phyloP scores from a whole-genome alignment of 2,797 vertebrate genomes.

The Chromobotia macracanthus region DNA sequence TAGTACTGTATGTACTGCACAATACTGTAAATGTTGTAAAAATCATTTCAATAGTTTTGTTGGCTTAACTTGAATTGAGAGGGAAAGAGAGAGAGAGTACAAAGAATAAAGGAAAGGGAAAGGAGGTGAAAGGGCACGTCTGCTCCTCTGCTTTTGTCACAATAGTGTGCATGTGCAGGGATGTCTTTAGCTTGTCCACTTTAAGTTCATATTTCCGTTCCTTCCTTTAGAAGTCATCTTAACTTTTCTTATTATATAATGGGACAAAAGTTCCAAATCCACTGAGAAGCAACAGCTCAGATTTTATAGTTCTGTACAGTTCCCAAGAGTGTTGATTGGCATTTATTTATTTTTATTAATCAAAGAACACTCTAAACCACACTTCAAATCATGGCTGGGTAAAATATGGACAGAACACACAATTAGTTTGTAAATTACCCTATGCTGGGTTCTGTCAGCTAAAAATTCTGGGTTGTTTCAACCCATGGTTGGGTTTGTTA shows the following conservation, averaged over 20 bases:
- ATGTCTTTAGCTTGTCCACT: conserved; percentile 5
- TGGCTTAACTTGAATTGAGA: conserved; percentile 5
- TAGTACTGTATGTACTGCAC: not conserved
- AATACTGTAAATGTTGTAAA: not conserved
- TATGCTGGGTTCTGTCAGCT: too few relatives aligned
- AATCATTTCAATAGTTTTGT: not conserved
- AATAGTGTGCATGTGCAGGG: conserved; percentile 19
- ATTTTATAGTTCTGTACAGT: not conserved
- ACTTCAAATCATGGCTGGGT: too few relatives aligned
- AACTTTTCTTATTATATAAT: not conserved
- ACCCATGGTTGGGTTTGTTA: too few relatives aligned
- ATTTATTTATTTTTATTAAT: not conserved
- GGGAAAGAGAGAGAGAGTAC: conserved; percentile 23
- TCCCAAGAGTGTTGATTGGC: not conserved
- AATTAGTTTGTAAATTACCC: too few relatives aligned
- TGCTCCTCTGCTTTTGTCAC: conserved; percentile 35
- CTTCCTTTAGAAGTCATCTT: not conserved
- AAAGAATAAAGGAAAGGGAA: conserved; percentile 34
- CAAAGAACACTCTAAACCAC: too few relatives aligned
- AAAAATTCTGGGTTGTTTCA: too few relatives aligned
- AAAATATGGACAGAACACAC: too few relatives aligned
- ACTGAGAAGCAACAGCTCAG: not conserved
- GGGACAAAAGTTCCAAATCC: not conserved
- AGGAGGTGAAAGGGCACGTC: conserved; percentile 41
- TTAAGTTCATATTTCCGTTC: conserved; percentile 29